Base-by-base conservation (phyloP, 1,140 invertebrate species). In the Ctenoplectra terminalis region DNA sequence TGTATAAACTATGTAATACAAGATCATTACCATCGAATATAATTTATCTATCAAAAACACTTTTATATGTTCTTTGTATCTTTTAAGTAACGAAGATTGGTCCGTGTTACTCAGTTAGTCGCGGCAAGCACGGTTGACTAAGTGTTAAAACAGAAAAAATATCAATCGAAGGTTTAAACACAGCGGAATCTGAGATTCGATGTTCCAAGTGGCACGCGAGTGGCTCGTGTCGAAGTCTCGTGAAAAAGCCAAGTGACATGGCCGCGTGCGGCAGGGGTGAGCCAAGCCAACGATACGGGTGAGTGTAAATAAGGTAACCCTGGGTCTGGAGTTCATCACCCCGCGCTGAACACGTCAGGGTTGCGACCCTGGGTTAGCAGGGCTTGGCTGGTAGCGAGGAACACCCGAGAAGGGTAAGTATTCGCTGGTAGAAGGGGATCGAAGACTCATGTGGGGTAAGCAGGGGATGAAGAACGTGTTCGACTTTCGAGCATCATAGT, bases 241-340 rank as follows among this genome's bases (percentile, higher is more conserved):
- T 63, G 66, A 77, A 82, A 77, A 82, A 71, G 54, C 66, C 67
- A 81, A 77, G 77, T 73, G 74, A 86, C 84, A 75, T 60, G 60
- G 50, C 71, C 64, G 63, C 63, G 69, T 73, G 66, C 64, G 67
- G 70, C 46, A 64, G 40, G 78, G 60, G 83, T 73, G 43, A 64
- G 40, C 73, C 40, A 31, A 78, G 70, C 60, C 74, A 83, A 71
- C 76, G 86, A 87, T 86, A 83, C 81, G 85, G 86, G 86, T 80
- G 84, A 86, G 85, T 87, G 86, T 87, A 87, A 87, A 87, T 87
- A 87, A 86, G 75, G 85, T 83, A 83, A 82, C 81, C 52, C 80
- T 31, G 52, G 80, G 69, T 78, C 76, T 67, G 74, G 85, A 74
- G 81, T 86, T 86, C 85, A 86, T 86, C 72, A 87, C 75, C 72